Conservation (phyloP, 1,140 invertebrate genomes). For the Rhizoglyphus robini region DNA sequence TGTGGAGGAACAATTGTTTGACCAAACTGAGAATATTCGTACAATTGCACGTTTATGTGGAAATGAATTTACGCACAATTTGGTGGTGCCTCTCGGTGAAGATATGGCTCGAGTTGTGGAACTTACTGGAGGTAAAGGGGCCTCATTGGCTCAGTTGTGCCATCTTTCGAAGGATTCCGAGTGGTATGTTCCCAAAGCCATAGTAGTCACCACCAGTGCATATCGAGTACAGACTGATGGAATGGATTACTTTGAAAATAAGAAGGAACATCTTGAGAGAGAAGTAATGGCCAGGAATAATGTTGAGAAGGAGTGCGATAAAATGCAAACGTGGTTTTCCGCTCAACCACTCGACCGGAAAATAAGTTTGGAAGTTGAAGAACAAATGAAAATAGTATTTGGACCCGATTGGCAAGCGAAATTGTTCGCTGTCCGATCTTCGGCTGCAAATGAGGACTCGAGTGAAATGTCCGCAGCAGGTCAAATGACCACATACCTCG, state of each 20-base stretch:
- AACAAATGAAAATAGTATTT: background rate
- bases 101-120: constrained; percentile 7
- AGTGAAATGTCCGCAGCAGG: constrained; percentile 63
- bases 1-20: too few relatives aligned
- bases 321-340: background rate
- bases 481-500: constrained; percentile 62
- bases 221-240: constrained; percentile 22
- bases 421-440: constrained; percentile 43
- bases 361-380: background rate
- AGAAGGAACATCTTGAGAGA: background rate
- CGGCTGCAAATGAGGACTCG: constrained; percentile 56
- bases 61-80: too few relatives aligned
- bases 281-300: background rate
- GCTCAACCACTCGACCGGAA: background rate
- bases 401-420: background rate
- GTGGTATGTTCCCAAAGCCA: constrained; percentile 41
- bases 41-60: too few relatives aligned
- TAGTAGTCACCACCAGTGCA: constrained; percentile 45
- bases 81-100: background rate
- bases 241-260: constrained; percentile 11
- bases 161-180: constrained; percentile 18
- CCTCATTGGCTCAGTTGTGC: constrained; percentile 48
- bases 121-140: constrained; percentile 55
- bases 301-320: background rate
- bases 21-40: too few relatives aligned